Percentiles rank a stretch among this genome's conserved stretches.
Evolutionary conservation across 92 coral and sea anemone species (phyloP).

Genomic region (Pocillopora meandrina): DNA sequence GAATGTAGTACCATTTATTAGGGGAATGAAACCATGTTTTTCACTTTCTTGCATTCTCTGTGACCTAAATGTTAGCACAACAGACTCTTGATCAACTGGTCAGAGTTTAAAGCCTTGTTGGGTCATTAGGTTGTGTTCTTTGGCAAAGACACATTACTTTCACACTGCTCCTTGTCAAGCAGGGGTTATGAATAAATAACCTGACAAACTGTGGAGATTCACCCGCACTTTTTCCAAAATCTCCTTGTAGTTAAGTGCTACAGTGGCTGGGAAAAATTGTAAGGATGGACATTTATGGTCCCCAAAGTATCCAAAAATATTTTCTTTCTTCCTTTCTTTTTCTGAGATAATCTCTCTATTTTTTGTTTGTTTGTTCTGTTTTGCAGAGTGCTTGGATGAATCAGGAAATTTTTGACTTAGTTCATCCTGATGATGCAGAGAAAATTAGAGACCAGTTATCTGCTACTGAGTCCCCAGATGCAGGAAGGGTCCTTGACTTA

Average conservation of each 20-base stretch:
- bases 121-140: not conserved
- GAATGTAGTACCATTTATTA: no score
- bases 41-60: no score
- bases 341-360: not conserved
- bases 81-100: not conserved
- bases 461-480: slow-evolving; percentile 91
- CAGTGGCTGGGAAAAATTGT: no score
- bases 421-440: slow-evolving; percentile 92
- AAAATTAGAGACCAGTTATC: slow-evolving; percentile 91
- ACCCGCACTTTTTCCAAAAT: no score
- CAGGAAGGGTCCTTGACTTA: slow-evolving; percentile 93
- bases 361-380: not conserved
- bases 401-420: slow-evolving; percentile 79
- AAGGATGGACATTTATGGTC: no score
- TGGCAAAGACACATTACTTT: not conserved
- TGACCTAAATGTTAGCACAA: not conserved
- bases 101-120: not conserved
- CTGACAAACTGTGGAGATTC: no score
- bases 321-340: not conserved
- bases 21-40: no score
- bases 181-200: no score
- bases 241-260: no score
- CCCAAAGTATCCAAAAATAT: no score
- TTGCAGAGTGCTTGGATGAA: slow-evolving; percentile 91
- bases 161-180: not conserved